A percentile compares a stretch with the other conserved stretches of the same genome.
Conservation (phyloP, 2,797 vertebrate species). For the Siniperca scherzeri region DNA sequence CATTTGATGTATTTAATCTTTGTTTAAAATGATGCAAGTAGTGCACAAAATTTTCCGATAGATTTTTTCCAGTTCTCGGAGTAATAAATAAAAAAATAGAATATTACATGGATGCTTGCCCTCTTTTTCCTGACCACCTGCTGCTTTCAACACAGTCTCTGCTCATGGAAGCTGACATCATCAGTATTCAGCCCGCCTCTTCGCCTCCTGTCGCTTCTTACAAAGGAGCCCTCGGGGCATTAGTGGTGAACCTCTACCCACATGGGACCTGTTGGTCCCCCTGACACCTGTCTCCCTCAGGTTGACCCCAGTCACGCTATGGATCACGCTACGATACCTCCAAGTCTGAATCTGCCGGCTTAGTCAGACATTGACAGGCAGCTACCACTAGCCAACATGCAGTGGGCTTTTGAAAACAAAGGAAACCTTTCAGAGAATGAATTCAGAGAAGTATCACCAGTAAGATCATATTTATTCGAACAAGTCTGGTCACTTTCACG, state of each 20-base stretch:
- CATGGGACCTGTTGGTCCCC: slow-evolving; percentile 83
- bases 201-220: slow-evolving; percentile 71
- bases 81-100: slow-evolving; percentile 52
- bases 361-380: slow-evolving; percentile 70
- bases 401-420: slow-evolving; percentile 50
- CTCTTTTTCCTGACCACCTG: slow-evolving; percentile 65
- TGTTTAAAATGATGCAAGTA: slow-evolving; percentile 76
- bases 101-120: slow-evolving; percentile 32
- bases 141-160: slow-evolving; percentile 53
- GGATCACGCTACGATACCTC: slow-evolving; percentile 80
- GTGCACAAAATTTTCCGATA: slow-evolving; percentile 37
- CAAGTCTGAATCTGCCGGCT: slow-evolving; percentile 65
- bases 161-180: slow-evolving; percentile 52
- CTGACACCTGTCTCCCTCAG: slow-evolving; percentile 84
- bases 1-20: slow-evolving; percentile 76
- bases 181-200: slow-evolving; percentile 76
- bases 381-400: slow-evolving; percentile 40
- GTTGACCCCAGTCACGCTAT: slow-evolving; percentile 77
- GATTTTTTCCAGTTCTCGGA: slow-evolving; percentile 41
- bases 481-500: slow-evolving; percentile 76
- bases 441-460: slow-evolving; percentile 51
- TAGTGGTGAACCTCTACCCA: slow-evolving; percentile 75
- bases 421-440: slow-evolving; percentile 51
- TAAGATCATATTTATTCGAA: slow-evolving; percentile 76
- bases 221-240: slow-evolving; percentile 75